Evolutionary conservation across 2,888 invertebrate species (phyloP).

Genomic region (Nomada ruficornis): DNA sequence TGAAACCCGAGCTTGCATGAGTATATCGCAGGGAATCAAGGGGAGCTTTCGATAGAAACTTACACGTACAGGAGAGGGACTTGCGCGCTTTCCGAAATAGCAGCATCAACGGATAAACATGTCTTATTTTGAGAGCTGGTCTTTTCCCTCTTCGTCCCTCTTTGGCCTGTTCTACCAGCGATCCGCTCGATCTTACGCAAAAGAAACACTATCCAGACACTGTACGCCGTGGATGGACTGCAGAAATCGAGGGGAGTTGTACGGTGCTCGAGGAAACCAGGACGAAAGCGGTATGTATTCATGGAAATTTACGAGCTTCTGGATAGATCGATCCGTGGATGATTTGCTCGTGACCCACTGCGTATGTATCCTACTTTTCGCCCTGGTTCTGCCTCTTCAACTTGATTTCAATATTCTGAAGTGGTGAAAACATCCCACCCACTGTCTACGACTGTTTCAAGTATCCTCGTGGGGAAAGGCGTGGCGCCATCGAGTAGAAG

Average conservation of each 20-base stretch:
- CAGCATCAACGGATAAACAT: slow-evolving; percentile 80
- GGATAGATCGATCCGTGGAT: slow-evolving; percentile 48
- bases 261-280: slow-evolving; percentile 53
- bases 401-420: slow-evolving; percentile 25
- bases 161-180: slow-evolving; percentile 51
- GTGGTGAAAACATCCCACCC: slow-evolving; percentile 51
- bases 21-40: slow-evolving; percentile 53
- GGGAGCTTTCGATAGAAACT: slow-evolving; percentile 62
- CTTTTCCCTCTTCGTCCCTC: slow-evolving; percentile 61
- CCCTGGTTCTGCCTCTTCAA: background rate
- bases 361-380: slow-evolving; percentile 11
- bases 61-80: slow-evolving; percentile 69
- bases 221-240: slow-evolving; percentile 66
- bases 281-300: slow-evolving; percentile 29
- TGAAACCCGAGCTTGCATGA: slow-evolving; percentile 50
- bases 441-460: slow-evolving; percentile 16
- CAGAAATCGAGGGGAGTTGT: slow-evolving; percentile 62
- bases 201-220: slow-evolving; percentile 80
- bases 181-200: slow-evolving; percentile 71
- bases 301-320: slow-evolving; percentile 56
- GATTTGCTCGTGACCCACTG: slow-evolving; percentile 25
- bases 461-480: slow-evolving; percentile 32
- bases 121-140: slow-evolving; percentile 81
- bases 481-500: slow-evolving; percentile 14
- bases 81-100: slow-evolving; percentile 80